Percentiles rank a stretch among this genome's conserved stretches.
phyloP scores from a whole-genome alignment of 2,888 invertebrate species.

The Morinoia aosen region DNA sequence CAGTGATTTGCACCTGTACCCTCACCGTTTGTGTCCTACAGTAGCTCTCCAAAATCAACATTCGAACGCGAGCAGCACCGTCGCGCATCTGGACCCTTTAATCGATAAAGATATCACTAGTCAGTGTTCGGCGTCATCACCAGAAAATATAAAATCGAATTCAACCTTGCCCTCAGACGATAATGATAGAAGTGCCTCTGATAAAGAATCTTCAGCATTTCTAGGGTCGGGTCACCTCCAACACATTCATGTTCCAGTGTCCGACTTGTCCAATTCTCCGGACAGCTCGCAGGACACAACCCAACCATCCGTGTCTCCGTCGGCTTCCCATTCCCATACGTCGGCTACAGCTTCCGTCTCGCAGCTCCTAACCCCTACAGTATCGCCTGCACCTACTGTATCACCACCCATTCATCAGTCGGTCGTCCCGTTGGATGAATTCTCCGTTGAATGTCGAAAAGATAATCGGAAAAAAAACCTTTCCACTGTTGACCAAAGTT shows the following conservation, averaged over 20 bases:
- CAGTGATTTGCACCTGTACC: slow-evolving; percentile 15
- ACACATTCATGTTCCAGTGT: neutral
- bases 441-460: slow-evolving; percentile 57
- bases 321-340: slow-evolving; percentile 55
- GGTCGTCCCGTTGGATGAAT: slow-evolving; percentile 57
- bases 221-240: neutral
- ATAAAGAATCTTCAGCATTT: neutral
- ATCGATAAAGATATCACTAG: neutral
- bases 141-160: neutral
- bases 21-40: neutral
- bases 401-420: slow-evolving; percentile 56
- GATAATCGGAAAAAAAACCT: slow-evolving; percentile 54
- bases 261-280: slow-evolving; percentile 44
- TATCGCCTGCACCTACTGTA: slow-evolving; percentile 58
- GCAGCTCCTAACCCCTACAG: slow-evolving; percentile 59
- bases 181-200: neutral
- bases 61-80: neutral
- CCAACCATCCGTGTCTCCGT: slow-evolving; percentile 39
- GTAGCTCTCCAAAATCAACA: neutral
- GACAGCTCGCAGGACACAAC: slow-evolving; percentile 39
- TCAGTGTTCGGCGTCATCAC: neutral
- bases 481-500: neutral
- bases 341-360: slow-evolving; percentile 62
- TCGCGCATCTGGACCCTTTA: neutral
- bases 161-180: neutral